Conservation (phyloP, 2,888 invertebrate genomes). For the Phaedon cochleariae region DNA sequence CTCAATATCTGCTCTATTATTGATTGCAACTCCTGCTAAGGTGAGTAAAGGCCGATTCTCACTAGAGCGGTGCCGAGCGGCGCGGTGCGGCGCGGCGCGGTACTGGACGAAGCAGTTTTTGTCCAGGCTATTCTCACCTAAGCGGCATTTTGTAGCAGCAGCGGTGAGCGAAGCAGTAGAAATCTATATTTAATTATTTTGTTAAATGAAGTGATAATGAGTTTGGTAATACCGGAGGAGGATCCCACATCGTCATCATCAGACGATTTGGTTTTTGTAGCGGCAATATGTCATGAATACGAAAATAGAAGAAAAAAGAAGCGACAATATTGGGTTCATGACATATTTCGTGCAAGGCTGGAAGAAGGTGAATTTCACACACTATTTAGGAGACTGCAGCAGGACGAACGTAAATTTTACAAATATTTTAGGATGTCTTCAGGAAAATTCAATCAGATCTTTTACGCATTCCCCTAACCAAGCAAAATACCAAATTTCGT, state of each 20-base stretch:
- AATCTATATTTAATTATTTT: background rate
- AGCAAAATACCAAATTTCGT: slow-evolving; percentile 5
- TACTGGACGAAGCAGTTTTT: background rate
- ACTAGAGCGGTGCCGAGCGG: no score
- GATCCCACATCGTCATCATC: slow-evolving; percentile 3
- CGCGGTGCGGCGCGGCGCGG: background rate
- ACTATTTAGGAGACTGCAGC: slow-evolving; percentile 1
- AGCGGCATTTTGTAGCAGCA: slow-evolving; percentile 6
- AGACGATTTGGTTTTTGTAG: slow-evolving; percentile 3
- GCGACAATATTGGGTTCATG: background rate
- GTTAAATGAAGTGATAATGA: background rate
- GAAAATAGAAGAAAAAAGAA: background rate
- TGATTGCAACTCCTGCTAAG: no score
- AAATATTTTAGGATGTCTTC: background rate
- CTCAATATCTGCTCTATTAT: no score
- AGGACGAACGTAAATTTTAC: background rate
- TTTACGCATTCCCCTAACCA: background rate
- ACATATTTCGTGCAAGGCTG: slow-evolving; percentile 1
- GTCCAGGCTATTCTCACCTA: background rate
- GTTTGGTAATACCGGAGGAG: background rate
- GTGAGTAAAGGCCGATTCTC: no score
- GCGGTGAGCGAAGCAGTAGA: background rate
- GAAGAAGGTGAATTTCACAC: slow-evolving; percentile 3
- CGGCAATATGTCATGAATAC: slow-evolving; percentile 1
- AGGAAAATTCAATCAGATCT: background rate